Evolutionary conservation across 2,113 vertebrate genomes (phyloP), one percentile per base, ranked within the genome.

Genomic region (Holacanthus passer): DNA sequence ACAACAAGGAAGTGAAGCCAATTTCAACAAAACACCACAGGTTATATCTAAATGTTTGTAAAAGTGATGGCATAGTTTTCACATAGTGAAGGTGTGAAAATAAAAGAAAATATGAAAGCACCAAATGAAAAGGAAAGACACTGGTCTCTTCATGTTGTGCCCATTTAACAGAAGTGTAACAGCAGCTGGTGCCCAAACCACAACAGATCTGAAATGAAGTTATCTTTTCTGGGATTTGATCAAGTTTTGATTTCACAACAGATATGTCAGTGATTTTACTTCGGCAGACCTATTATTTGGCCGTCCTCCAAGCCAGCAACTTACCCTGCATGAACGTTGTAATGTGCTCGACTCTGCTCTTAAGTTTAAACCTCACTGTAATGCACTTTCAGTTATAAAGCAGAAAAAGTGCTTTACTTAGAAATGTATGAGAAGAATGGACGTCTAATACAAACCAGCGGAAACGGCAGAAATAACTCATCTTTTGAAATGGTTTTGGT

Each of bases 261-360:
- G 45, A 53, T 62, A 45, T 59, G 22, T 60, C 79, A 59, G 20
- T 20, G 65, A 71, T 45, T 71, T 58, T n/a, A 58, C 65, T 47
- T 53, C 24, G 58, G 3, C 32, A 39, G 13, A 56, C 48, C 32
- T 37, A 45, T 66, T 75, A 58, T 53, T 45, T 59, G 39, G 55
- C 22, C 3, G 5, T 27, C 58, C 58, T 68, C 43, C 69, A 66
- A 66, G 35, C 22, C 19, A 74, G 8, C 24, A 20, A 27, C 39
- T 67, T 14, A 39, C 27, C 29, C 19, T 56, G 37, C 64, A 78
- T 70, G 41, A 43, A 50, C 19, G 7, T 1, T 12, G 20, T 73
- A 77, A 48, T 81, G 43, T 37, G 31, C 43, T 79, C 16, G 22
- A 63, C 41, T 45, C 45, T 14, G 24, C 56, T 73, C 50, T 69